These are phyloP conservation scores for Sorex fumeus DNA, from an alignment of 2,113 vertebrate species.

Conservation along the genomic window DNA sequence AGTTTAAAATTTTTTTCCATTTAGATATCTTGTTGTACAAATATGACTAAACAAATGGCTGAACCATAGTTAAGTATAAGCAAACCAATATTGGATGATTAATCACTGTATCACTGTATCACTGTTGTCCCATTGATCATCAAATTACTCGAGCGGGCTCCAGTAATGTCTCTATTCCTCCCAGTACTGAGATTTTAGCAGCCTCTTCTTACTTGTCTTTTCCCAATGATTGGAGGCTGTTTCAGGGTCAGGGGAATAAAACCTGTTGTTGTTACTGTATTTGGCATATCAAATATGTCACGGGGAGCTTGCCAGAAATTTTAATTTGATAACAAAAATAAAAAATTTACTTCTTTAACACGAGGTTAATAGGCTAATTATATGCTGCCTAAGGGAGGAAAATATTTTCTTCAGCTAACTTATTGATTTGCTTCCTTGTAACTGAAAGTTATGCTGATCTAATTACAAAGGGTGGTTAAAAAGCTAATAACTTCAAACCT, in stretches of 20 bases:
- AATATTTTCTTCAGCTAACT: conserved; percentile 71
- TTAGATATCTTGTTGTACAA: not conserved
- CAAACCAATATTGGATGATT: conserved; percentile 43
- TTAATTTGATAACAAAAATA: conserved; percentile 61
- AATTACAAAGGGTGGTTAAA: conserved; percentile 80
- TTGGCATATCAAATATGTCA: no score
- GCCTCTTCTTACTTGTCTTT: no score
- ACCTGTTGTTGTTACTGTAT: no score
- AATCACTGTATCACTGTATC: no score
- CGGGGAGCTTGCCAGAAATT: no score
- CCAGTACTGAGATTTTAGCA: no score
- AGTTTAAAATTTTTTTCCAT: no score
- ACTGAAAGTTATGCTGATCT: conserved; percentile 67
- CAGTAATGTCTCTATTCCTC: no score
- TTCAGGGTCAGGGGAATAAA: no score
- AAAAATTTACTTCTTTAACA: conserved; percentile 69
- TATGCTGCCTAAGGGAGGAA: conserved; percentile 50
- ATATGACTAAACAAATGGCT: conserved; percentile 3
- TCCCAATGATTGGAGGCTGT: no score
- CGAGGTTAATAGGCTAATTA: conserved; percentile 73
- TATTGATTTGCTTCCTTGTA: conserved; percentile 81
- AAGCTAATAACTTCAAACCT: conserved; percentile 70
- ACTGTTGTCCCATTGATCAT: no score
- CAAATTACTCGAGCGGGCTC: no score
- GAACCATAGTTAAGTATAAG: conserved; percentile 25